Conservation (phyloP, 2,113 vertebrate genomes). For the Sander vitreus region DNA sequence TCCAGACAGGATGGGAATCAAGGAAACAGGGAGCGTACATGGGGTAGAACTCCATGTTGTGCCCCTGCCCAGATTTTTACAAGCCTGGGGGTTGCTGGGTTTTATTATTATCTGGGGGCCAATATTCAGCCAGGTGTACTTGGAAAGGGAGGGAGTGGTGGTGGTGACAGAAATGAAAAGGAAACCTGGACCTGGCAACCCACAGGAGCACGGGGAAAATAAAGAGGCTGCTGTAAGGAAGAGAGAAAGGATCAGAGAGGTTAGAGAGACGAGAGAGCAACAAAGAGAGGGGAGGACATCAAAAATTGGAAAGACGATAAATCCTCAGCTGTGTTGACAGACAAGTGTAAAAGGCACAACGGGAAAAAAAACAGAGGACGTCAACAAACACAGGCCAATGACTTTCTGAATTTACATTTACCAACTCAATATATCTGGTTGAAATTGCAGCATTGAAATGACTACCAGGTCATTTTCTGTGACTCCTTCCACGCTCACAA, state of each 20-base stretch:
- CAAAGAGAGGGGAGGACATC: not conserved
- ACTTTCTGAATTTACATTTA: not conserved
- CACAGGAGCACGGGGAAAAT: conserved; percentile 24
- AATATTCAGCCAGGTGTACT: conserved; percentile 76
- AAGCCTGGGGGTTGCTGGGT: conserved; percentile 52
- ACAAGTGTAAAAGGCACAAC: too few species aligned
- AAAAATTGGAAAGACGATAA: not conserved
- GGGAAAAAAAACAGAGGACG: not conserved
- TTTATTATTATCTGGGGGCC: conserved; percentile 74
- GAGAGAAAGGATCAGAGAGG: conserved; percentile 24
- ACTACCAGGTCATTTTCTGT: not conserved
- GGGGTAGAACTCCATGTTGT: conserved; percentile 20
- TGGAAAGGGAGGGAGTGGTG: conserved; percentile 50
- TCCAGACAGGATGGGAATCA: conserved; percentile 67
- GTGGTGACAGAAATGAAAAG: conserved; percentile 73
- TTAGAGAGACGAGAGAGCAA: conserved; percentile 16
- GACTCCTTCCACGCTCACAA: not conserved
- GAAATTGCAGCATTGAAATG: not conserved
- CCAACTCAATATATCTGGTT: not conserved
- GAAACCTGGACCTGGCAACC: conserved; percentile 63
- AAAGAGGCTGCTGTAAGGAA: conserved; percentile 10
- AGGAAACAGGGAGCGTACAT: conserved; percentile 45
- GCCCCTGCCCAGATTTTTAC: conserved; percentile 60
- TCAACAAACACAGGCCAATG: not conserved
- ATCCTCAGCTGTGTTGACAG: conserved; percentile 11